These are phyloP conservation scores for Ophioninae sp. DNA, from an alignment of 2,888 invertebrate genomes.

Conservation along the genomic window DNA sequence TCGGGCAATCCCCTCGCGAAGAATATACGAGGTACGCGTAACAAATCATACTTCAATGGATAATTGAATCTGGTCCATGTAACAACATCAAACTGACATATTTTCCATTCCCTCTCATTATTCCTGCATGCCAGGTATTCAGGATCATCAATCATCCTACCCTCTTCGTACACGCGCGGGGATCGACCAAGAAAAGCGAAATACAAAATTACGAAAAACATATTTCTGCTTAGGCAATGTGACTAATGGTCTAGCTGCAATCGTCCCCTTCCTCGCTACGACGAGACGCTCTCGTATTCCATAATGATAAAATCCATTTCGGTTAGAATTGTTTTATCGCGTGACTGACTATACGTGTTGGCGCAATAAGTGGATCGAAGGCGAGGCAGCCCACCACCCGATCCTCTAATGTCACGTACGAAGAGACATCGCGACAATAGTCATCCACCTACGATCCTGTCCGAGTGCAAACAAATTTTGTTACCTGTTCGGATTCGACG, in stretches of 20 bases:
- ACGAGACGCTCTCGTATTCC: conserved; percentile 31
- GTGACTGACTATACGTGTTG: conserved; percentile 38
- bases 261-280: not conserved
- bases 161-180: not conserved
- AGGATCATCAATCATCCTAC: conserved; percentile 57
- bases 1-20: conserved; percentile 27
- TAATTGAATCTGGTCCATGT: conserved; percentile 60
- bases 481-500: no score
- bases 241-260: conserved; percentile 54
- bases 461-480: no score
- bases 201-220: conserved; percentile 39
- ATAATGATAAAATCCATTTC: conserved; percentile 58
- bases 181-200: conserved; percentile 26
- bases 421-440: not conserved
- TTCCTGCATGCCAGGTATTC: conserved; percentile 14
- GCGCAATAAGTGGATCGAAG: conserved; percentile 45
- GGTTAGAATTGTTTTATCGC: conserved; percentile 62
- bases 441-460: not conserved
- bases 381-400: conserved; percentile 46
- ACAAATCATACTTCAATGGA: conserved; percentile 60
- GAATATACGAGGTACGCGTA: conserved; percentile 34
- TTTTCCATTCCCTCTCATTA: conserved; percentile 52
- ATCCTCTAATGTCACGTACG: conserved; percentile 37
- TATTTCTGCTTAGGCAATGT: conserved; percentile 53
- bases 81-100: conserved; percentile 46